These are phyloP conservation scores for Micronycteris hirsuta DNA, from an alignment of 2,113 vertebrate genomes.

Conservation along the genomic window DNA sequence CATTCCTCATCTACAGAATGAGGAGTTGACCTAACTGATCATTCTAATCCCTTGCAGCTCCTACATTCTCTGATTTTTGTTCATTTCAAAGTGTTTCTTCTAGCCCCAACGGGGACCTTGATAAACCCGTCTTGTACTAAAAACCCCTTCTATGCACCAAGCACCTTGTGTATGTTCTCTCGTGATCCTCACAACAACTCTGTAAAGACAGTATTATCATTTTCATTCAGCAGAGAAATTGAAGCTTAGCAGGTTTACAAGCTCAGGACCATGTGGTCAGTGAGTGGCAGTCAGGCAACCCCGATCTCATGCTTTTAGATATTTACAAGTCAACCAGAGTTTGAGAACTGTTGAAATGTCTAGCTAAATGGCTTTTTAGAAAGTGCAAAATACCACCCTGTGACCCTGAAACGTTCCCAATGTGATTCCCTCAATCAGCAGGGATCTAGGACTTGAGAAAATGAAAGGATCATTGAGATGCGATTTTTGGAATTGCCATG, in stretches of 20 bases:
- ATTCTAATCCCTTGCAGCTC: not conserved
- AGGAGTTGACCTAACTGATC: not conserved
- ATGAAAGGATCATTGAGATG: not conserved
- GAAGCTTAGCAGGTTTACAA: not conserved
- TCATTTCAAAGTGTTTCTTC: constrained; percentile 7
- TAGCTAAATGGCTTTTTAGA: constrained; percentile 43
- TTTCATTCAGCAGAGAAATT: not conserved
- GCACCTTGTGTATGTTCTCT: not conserved
- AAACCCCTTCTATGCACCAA: not conserved
- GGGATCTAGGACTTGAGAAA: constrained; percentile 39
- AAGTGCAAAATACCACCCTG: not conserved
- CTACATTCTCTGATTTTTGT: not conserved
- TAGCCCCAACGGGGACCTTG: not conserved
- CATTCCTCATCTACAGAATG: not conserved
- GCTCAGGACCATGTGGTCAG: not conserved
- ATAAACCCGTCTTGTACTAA: not conserved
- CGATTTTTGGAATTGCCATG: constrained; percentile 42
- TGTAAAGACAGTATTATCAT: not conserved
- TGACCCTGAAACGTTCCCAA: constrained; percentile 17
- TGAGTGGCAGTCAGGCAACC: not conserved
- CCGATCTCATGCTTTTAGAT: constrained; percentile 1
- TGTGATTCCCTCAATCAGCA: constrained; percentile 49
- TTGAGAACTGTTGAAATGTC: not conserved
- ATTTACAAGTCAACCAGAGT: not conserved
- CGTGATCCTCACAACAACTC: not conserved